Evolutionary conservation across 2,113 vertebrate species (phyloP).

Genomic region (Phylloscopus trochiloides): DNA sequence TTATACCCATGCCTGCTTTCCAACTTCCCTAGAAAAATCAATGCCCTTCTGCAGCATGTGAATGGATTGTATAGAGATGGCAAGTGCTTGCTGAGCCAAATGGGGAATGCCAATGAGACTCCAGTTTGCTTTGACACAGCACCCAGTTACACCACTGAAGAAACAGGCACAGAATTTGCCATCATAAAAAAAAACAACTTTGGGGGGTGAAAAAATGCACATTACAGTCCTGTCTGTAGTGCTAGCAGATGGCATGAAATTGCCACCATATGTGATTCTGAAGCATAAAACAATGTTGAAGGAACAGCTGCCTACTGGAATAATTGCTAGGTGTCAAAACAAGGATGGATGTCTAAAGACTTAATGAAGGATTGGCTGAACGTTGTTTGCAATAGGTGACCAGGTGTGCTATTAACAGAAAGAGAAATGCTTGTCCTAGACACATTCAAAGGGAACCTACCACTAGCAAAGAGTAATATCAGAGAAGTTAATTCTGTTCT

Average conservation of each 20-base stretch:
- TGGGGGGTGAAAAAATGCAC: neutral
- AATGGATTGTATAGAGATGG: neutral
- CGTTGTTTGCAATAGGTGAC: neutral
- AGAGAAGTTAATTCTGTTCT: neutral
- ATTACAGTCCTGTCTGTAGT: neutral
- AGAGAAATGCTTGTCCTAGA: slow-evolving; percentile 6
- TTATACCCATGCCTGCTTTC: neutral
- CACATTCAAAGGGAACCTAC: neutral
- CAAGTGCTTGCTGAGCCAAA: slow-evolving; percentile 10
- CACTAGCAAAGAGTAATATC: neutral
- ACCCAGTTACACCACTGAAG: neutral
- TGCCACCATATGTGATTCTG: slow-evolving; percentile 42
- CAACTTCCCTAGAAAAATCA: neutral
- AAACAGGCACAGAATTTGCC: neutral
- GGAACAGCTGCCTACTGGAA: slow-evolving; percentile 57
- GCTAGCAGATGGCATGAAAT: slow-evolving; percentile 49
- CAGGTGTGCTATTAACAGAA: slow-evolving; percentile 17
- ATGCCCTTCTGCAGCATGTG: neutral
- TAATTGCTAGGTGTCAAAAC: slow-evolving; percentile 52
- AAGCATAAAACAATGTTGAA: neutral
- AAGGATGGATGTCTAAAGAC: slow-evolving; percentile 37
- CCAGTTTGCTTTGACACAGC: neutral
- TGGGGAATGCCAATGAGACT: neutral
- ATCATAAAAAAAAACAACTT: neutral
- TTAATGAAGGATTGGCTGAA: slow-evolving; percentile 43